phyloP scores from a whole-genome alignment of 1,140 invertebrate species.

The Lamellibrachia luymesi region DNA sequence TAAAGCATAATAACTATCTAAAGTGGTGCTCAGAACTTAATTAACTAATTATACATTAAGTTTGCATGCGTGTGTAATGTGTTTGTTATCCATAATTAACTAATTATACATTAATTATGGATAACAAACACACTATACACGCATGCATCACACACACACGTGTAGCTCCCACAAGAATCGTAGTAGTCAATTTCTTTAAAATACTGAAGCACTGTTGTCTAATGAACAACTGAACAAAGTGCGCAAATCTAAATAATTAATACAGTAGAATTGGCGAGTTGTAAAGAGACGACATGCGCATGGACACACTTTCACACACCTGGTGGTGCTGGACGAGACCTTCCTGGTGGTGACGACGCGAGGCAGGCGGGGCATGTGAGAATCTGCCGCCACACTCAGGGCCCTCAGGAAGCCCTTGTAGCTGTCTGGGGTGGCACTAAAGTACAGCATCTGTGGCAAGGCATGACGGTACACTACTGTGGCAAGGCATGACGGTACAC shows the following conservation, averaged over 20 bases:
- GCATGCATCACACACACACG: too few species aligned
- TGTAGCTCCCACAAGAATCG: too few species aligned
- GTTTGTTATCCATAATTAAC: too few species aligned
- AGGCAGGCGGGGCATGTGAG: constrained; percentile 37
- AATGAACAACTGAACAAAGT: not conserved
- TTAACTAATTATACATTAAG: too few species aligned
- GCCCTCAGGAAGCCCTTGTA: constrained; percentile 54
- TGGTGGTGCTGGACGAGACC: constrained; percentile 11
- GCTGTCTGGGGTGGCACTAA: constrained; percentile 44
- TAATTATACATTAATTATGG: too few species aligned
- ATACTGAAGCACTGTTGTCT: not conserved
- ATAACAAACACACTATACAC: too few species aligned
- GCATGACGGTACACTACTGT: constrained; percentile 20
- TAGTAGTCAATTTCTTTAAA: too few species aligned
- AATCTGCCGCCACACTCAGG: constrained; percentile 46
- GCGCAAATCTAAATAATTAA: too few species aligned
- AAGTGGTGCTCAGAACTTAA: too few species aligned
- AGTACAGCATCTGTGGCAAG: constrained; percentile 48
- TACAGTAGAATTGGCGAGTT: not conserved
- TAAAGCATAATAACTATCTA: not conserved
- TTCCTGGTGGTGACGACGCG: constrained; percentile 9
- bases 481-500: not conserved
- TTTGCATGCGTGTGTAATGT: too few species aligned
- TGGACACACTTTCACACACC: not conserved
- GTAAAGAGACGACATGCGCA: too few species aligned